Percentiles rank a stretch among this genome's conserved stretches.
Conservation (phyloP, 2,113 vertebrate species). For the Scortum barcoo region DNA sequence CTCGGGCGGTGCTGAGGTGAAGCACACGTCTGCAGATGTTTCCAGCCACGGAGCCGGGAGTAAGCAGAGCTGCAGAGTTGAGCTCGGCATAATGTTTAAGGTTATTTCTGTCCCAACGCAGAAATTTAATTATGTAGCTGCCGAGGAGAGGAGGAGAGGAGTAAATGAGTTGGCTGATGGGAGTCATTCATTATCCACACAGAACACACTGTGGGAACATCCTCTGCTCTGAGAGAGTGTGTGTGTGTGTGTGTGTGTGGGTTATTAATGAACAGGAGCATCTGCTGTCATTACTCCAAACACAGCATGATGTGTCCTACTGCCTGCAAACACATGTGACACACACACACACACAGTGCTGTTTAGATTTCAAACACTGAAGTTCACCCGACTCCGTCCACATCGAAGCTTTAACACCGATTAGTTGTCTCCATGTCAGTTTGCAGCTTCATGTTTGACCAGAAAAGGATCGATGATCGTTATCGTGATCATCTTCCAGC, state of each 20-base stretch:
- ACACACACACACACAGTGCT: neutral
- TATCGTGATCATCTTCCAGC: no score
- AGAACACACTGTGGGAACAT: conserved; percentile 13
- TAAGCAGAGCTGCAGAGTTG: neutral
- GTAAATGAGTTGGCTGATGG: conserved; percentile 50
- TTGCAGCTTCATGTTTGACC: no score
- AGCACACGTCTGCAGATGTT: neutral
- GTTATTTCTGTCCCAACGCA: conserved; percentile 37
- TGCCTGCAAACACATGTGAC: neutral
- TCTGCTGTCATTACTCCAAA: conserved; percentile 40
- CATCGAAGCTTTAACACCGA: no score
- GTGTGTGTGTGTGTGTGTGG: neutral
- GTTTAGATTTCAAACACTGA: neutral
- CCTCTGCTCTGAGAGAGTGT: neutral
- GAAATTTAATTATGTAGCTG: conserved; percentile 50
- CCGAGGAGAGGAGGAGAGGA: conserved; percentile 25
- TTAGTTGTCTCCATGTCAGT: no score
- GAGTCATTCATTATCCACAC: conserved; percentile 63
- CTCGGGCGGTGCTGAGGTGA: neutral
- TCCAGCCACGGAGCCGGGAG: conserved; percentile 1
- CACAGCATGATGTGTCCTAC: neutral
- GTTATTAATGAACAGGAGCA: conserved; percentile 50
- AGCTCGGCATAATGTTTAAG: neutral
- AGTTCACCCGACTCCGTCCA: no score
- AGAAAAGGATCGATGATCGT: no score